Base-by-base conservation (phyloP, 2,797 vertebrate genomes). In the Spinus pinus region DNA sequence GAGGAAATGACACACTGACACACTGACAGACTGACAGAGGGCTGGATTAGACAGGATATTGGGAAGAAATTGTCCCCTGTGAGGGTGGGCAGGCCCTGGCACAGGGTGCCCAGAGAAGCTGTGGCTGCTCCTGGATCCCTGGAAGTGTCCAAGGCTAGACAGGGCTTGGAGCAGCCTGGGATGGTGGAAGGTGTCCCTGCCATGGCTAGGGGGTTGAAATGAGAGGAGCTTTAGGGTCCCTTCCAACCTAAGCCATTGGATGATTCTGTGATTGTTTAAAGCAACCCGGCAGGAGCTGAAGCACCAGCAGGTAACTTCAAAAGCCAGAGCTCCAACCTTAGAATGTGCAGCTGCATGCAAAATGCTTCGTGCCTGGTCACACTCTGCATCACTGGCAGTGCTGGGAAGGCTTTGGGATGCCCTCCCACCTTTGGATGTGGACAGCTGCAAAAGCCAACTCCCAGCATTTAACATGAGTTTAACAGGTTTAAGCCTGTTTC, bases 401-500 rank as follows among this genome's bases (percentile, higher is more conserved):
- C 28, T 70, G 87, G 89, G 79, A 67, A 85, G 44, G 67, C 81
- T 82, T 25, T 10, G 7, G 84, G 91, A 78, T 91, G 75, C 89
- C 72, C 84, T 93, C 79, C 85, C 79, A 82, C 95, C 84, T 87
- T 39, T 50, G n/a, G 78, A 86, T 49, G 67, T 10, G 12, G 84
- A 85, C 84, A 88, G 92, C 78, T 88, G 66, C 27, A n/a, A 84
- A 61, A 81, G 53, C 37, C 83, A 94, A 3, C 37, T 57, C 60
- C 0, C 53, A 84, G 85, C 57, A 82, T 94, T 96, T 95, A 89
- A 91, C 87, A 37, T 28, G 82, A 94, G 50, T 95, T 94, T 94
- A 94, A 94, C 61, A 94, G 90, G 80, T 93, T 95, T 91, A 88
- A 93, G 88, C 82, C 93, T 96, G 96, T 93, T 96, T 96, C 95